phyloP scores from a whole-genome alignment of 2,797 vertebrate genomes.

The Sternarchorhynchus goeldii region DNA sequence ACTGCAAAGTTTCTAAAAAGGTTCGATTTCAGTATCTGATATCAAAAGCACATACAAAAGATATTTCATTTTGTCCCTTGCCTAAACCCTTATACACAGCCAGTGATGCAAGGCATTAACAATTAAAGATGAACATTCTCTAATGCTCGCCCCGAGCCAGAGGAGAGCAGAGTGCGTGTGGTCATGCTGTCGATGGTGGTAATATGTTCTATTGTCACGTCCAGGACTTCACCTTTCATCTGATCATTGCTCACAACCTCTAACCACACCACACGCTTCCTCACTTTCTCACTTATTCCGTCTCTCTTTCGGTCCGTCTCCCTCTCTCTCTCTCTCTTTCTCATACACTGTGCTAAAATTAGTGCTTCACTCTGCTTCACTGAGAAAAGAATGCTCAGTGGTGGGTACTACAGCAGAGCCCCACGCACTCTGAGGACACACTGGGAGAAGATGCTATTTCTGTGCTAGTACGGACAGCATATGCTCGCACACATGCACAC shows the following conservation, averaged over 20 bases:
- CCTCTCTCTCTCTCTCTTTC: neutral
- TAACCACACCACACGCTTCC: too few relatives aligned
- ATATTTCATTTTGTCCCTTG: neutral
- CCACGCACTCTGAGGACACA: slow-evolving; percentile 36
- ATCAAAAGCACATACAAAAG: neutral
- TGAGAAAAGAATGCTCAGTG: slow-evolving; percentile 31
- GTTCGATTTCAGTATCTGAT: neutral
- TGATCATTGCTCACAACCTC: neutral
- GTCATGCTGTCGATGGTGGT: slow-evolving; percentile 37
- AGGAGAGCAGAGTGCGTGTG: slow-evolving; percentile 1
- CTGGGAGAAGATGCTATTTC: slow-evolving; percentile 41
- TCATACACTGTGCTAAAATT: slow-evolving; percentile 48
- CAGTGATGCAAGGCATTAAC: slow-evolving; percentile 21
- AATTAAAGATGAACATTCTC: slow-evolving; percentile 29
- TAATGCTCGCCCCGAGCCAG: neutral
- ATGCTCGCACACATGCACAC: neutral
- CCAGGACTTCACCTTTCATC: slow-evolving; percentile 49
- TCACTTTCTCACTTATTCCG: neutral
- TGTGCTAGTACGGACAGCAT: slow-evolving; percentile 9
- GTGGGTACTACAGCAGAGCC: slow-evolving; percentile 30
- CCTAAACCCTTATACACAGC: neutral
- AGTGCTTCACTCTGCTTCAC: slow-evolving; percentile 44
- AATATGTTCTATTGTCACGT: slow-evolving; percentile 52
- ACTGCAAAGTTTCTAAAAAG: too few relatives aligned
- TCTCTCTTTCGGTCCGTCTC: too few relatives aligned